Evolutionary conservation across 2,888 invertebrate genomes (phyloP).

Genomic region (Aquatica leii): DNA sequence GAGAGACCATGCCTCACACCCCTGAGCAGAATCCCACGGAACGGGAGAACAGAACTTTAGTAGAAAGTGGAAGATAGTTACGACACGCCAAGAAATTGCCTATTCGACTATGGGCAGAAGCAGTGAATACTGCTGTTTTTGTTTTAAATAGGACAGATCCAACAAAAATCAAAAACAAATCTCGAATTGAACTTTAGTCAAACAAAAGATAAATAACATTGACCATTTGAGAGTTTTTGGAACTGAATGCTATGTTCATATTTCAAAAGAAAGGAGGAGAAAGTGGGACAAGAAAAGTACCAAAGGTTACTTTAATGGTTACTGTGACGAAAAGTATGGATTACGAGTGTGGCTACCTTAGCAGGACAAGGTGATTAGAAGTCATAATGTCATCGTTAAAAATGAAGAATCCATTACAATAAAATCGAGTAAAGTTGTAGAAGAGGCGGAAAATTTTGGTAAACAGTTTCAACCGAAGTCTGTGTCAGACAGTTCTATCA

Average conservation of each 20-base stretch:
- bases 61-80: too few relatives aligned
- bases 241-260: background rate
- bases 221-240: constrained; percentile 5
- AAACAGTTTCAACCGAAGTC: too few relatives aligned
- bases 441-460: too few relatives aligned
- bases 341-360: background rate
- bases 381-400: background rate
- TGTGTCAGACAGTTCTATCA: too few relatives aligned
- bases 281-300: constrained; percentile 7
- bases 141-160: background rate
- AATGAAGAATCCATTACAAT: background rate
- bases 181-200: background rate
- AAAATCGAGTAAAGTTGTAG: too few relatives aligned
- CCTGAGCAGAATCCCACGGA: constrained; percentile 3
- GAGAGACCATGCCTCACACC: constrained; percentile 1
- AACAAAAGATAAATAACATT: background rate
- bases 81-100: too few relatives aligned
- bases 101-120: too few relatives aligned
- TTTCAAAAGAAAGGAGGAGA: background rate
- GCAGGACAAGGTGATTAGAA: background rate
- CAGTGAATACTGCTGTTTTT: background rate
- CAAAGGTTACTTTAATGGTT: background rate
- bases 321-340: background rate
- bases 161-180: background rate
- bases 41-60: background rate